phyloP scores from a whole-genome alignment of 2,113 vertebrate genomes.

The Anser brachyrhynchus region DNA sequence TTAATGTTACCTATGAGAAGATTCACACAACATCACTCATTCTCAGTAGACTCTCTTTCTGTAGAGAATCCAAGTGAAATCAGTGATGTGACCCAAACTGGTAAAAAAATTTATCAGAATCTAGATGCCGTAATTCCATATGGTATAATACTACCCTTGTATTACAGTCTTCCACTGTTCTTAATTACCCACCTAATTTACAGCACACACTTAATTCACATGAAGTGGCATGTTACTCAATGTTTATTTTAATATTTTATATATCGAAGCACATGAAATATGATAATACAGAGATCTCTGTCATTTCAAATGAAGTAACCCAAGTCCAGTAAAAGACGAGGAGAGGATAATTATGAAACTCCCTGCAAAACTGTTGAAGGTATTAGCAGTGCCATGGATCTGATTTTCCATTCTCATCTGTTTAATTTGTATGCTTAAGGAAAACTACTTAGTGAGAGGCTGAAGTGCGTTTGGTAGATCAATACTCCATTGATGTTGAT shows the following conservation, averaged over 20 bases:
- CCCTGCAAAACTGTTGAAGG: background rate
- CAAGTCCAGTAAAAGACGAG: background rate
- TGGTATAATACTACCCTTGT: background rate
- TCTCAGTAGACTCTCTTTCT: background rate
- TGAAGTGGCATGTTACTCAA: background rate
- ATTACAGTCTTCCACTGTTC: background rate
- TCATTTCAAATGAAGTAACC: constrained; percentile 1
- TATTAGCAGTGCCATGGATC: background rate
- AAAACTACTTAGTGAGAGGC: constrained; percentile 58
- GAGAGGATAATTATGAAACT: constrained; percentile 10
- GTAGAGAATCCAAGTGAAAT: background rate
- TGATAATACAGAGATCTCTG: background rate
- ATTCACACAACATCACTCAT: background rate
- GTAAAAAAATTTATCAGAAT: background rate
- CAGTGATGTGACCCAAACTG: background rate
- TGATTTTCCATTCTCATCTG: background rate
- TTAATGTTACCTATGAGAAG: background rate
- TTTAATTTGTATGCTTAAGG: constrained; percentile 66
- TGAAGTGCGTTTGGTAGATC: constrained; percentile 60
- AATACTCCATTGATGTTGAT: constrained; percentile 58
- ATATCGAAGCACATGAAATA: background rate
- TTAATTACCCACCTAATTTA: background rate
- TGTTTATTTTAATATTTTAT: background rate
- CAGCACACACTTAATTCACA: background rate
- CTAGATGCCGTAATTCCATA: background rate